phyloP scores from a whole-genome alignment of 2,797 vertebrate species.

The Crypturellus tataupa region DNA sequence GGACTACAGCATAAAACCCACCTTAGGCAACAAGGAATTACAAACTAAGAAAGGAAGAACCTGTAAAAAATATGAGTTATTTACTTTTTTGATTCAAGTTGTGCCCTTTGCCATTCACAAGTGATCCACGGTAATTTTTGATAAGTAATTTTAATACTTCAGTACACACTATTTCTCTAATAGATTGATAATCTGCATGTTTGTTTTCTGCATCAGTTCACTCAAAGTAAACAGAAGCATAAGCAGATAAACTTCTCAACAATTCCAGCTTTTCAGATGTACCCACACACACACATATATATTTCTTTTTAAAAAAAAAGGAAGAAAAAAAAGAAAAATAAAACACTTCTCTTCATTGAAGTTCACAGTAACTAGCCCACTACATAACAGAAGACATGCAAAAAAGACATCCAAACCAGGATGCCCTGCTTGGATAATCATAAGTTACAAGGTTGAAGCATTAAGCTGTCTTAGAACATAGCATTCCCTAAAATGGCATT shows the following conservation, averaged over 20 bases:
- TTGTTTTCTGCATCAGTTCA: background rate
- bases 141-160: background rate
- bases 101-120: background rate
- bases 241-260: background rate
- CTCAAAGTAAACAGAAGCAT: background rate
- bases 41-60: background rate
- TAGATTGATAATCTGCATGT: background rate
- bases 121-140: background rate
- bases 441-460: rapidly evolving
- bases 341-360: background rate
- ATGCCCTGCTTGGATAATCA: background rate
- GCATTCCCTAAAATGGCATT: background rate
- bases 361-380: background rate
- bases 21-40: background rate
- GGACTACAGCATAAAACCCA: background rate
- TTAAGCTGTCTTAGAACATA: background rate
- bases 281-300: background rate
- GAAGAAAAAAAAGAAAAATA: background rate
- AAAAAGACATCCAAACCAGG: background rate
- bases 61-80: background rate
- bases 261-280: background rate
- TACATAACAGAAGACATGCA: background rate
- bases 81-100: background rate
- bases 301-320: background rate
- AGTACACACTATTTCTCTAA: background rate